Evolutionary conservation across 1,140 invertebrate genomes (phyloP).

Genomic region (Frieseomelitta varia): DNA sequence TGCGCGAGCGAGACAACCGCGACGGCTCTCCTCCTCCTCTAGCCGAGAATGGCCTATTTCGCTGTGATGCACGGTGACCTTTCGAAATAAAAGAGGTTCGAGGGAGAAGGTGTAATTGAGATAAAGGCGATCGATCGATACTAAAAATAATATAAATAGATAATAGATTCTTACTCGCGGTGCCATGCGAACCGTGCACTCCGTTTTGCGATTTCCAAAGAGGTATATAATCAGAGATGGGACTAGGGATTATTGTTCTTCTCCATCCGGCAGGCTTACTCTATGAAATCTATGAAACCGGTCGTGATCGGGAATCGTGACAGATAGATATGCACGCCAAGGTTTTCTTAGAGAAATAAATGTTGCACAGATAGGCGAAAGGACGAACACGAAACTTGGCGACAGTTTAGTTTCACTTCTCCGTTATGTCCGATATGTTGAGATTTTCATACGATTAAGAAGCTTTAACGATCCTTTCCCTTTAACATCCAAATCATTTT

Average conservation of each 20-base stretch:
- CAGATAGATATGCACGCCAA: conserved; percentile 36
- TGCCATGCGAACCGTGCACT: background rate
- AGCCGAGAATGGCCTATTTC: conserved; percentile 48
- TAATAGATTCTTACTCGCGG: conserved; percentile 45
- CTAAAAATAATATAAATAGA: conserved; percentile 66
- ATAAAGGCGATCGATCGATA: conserved; percentile 57
- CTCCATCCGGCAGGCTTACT: background rate
- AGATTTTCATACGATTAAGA: background rate
- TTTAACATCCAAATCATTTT: background rate
- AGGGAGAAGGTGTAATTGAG: conserved; percentile 51
- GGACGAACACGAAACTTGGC: background rate
- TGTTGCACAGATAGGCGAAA: background rate
- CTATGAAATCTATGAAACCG: conserved; percentile 27
- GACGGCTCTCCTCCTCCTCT: background rate
- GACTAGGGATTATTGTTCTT: conserved; percentile 28
- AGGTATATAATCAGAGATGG: conserved; percentile 36
- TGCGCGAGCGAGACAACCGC: background rate
- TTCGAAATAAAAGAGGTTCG: conserved; percentile 45
- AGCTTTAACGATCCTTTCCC: background rate
- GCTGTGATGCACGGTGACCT: conserved; percentile 45
- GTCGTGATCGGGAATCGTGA: conserved; percentile 49
- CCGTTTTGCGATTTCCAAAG: conserved; percentile 8
- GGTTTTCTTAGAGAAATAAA: conserved; percentile 24
- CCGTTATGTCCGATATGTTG: background rate
- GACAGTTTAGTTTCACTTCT: background rate